These are phyloP conservation scores for Apteryx mantelli DNA, from an alignment of 2,113 vertebrate species.

Conservation along the genomic window DNA sequence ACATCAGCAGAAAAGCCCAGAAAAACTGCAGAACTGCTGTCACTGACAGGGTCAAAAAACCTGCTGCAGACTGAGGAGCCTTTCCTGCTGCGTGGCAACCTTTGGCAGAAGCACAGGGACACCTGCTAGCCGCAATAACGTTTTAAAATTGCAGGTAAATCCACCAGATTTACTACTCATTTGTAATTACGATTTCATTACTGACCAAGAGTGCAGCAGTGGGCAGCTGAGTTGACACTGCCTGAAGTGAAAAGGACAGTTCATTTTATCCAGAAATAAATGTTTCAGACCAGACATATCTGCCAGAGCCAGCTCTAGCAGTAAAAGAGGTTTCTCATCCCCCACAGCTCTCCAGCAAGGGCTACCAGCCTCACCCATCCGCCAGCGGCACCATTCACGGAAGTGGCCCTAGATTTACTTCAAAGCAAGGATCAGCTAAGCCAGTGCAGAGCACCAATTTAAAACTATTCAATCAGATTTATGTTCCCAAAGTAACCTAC, in stretches of 20 bases:
- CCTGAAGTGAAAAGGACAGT: not conserved
- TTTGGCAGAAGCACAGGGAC: not conserved
- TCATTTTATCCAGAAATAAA: not conserved
- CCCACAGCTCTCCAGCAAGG: not conserved
- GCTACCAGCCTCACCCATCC: not conserved
- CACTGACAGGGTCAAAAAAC: not conserved
- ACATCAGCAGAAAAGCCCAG: not conserved
- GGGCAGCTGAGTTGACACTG: fast-evolving
- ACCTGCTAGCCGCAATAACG: not conserved
- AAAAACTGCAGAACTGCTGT: not conserved
- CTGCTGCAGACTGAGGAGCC: not conserved
- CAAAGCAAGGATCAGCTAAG: not conserved
- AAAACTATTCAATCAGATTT: not conserved
- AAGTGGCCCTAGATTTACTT: too few relatives aligned
- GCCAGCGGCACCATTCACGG: fast-evolving
- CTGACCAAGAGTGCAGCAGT: fast-evolving
- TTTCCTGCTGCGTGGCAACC: not conserved
- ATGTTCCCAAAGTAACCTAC: not conserved
- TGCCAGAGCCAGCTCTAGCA: not conserved
- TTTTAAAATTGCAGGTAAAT: not conserved
- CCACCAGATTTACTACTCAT: not conserved
- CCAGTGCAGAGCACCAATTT: not conserved
- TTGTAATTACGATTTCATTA: not conserved
- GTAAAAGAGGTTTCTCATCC: not conserved
- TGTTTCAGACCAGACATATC: not conserved